Base-by-base conservation (phyloP, 1,140 invertebrate genomes). In the Caerostris extrusa region DNA sequence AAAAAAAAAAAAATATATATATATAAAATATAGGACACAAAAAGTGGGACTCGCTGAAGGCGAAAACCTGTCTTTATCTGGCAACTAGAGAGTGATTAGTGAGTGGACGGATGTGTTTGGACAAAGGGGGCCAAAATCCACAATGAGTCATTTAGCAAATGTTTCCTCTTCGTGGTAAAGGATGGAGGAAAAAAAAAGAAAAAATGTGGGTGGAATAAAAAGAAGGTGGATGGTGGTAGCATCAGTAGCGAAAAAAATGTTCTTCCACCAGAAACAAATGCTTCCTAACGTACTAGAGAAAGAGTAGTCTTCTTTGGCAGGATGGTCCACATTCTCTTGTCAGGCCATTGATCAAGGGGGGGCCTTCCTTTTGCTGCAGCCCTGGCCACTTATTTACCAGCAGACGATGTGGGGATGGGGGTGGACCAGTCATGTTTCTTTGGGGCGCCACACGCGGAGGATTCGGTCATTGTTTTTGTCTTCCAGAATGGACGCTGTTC, bases 71-170 rank as follows among this genome's bases (percentile, higher is more conserved):
- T 77, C 71, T 58, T 57, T 83, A 58, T 88, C 86, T 88, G 34
- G 19, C 17, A 85, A 53, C 19, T 17, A 64, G 61, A 64, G 60
- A 34, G 86, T 88, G 64, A 90, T 90, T 71, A 90, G 67, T 60
- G 88, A 77, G 4, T 10, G 53, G 2, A 69, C 17, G 53, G 88
- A 90, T 77, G 67, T 90, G 67, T 90, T 90, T 90, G 88, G 88
- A 90, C 88, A 90, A 90, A 90, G 55, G 69, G 34, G 57, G 88
- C 64, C 64, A 60, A 90, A 90, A 90, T 88, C 88, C 88, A 90
- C 88, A 90, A 90, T 90, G 88, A 90, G 88, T 90, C 88, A 77
- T 90, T 90, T 90, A 77, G 88, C 67, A 77, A 90, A 90, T 90
- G 88, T 58, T 69, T 90, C 88, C 67, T n/a, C 88, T 50, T 71